These are phyloP conservation scores for Stictocephala bisonia DNA, from an alignment of 2,888 invertebrate species.

Conservation along the genomic window DNA sequence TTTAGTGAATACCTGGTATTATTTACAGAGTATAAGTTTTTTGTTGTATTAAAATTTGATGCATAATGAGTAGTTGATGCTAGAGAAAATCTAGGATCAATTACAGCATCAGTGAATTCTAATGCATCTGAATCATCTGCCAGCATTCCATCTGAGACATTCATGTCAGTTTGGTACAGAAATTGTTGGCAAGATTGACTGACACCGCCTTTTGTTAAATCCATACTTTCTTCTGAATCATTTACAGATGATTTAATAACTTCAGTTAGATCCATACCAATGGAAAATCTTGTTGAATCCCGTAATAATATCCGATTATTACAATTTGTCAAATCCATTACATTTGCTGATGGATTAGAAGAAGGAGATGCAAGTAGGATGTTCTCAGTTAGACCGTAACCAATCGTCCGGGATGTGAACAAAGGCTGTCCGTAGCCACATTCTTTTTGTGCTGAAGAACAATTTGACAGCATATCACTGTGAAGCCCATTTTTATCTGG, in stretches of 20 bases:
- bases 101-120: constrained; percentile 42
- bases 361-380: too few species aligned
- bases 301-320: background rate
- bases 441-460: too few species aligned
- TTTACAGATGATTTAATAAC: background rate
- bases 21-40: constrained; percentile 20
- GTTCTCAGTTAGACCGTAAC: too few species aligned
- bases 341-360: too few species aligned
- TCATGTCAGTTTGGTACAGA: background rate
- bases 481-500: too few species aligned
- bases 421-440: too few species aligned
- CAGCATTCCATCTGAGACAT: background rate
- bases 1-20: constrained; percentile 8
- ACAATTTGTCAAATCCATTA: constrained; percentile 8
- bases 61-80: background rate
- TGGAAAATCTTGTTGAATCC: constrained; percentile 20
- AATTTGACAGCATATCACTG: too few species aligned
- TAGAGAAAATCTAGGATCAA: background rate
- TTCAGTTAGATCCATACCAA: constrained; percentile 34
- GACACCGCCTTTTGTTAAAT: constrained; percentile 8
- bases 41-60: background rate
- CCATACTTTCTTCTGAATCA: constrained; percentile 3
- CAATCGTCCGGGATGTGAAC: too few species aligned
- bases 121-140: constrained; percentile 32
- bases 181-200: background rate